Conservation (phyloP, 2,113 vertebrate species). For the Chionomys nivalis region DNA sequence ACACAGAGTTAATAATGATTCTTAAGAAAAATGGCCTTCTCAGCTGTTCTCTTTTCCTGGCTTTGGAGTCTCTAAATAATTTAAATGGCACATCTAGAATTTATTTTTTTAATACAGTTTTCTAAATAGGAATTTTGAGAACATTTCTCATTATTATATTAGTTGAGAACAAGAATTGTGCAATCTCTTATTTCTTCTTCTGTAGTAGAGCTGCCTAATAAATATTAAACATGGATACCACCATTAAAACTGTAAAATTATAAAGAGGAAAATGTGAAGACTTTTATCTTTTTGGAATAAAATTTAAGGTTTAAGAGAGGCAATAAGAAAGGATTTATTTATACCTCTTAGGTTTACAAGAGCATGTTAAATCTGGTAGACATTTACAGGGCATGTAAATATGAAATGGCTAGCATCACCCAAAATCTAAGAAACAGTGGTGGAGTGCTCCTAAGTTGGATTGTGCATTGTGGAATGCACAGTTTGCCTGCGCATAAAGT, state of each 20-base stretch:
- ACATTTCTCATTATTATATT: conserved; percentile 54
- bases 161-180: conserved; percentile 36
- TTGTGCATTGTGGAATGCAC: accelerated
- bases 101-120: conserved; percentile 64
- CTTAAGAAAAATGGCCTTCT: conserved; percentile 43
- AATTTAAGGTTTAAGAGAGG: not conserved
- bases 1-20: conserved; percentile 12
- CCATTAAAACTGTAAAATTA: conserved; percentile 46
- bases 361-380: conserved; percentile 2
- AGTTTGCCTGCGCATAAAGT: not conserved
- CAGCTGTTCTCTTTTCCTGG: not conserved
- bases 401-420: not conserved
- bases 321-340: conserved; percentile 3
- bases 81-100: conserved; percentile 55
- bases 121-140: conserved; percentile 44
- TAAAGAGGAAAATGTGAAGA: not conserved
- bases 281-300: not conserved
- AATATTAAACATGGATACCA: conserved; percentile 47
- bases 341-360: not conserved
- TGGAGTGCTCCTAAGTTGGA: not conserved
- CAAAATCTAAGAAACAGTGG: not conserved
- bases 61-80: conserved; percentile 59
- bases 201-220: not conserved
- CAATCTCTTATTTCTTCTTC: conserved; percentile 11
- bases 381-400: not conserved